These are phyloP conservation scores for Eristalinus sepulchralis DNA, from an alignment of 2,888 invertebrate genomes.

Conservation along the genomic window DNA sequence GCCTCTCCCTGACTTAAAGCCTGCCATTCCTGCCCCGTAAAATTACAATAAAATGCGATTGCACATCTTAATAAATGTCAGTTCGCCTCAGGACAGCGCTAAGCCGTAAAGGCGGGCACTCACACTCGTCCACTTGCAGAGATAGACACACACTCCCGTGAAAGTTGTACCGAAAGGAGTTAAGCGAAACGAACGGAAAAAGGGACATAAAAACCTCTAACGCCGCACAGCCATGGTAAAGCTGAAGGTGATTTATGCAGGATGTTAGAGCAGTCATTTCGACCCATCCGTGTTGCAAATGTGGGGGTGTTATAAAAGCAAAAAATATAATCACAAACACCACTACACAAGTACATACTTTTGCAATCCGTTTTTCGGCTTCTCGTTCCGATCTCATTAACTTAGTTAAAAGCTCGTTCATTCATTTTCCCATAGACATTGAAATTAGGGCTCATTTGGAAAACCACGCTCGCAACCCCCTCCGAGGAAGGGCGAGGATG, in stretches of 20 bases:
- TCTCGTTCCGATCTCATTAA: slow-evolving; percentile 70
- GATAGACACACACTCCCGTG: slow-evolving; percentile 5
- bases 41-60: slow-evolving; percentile 71
- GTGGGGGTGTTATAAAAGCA: neutral
- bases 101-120: slow-evolving; percentile 36
- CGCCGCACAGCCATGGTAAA: slow-evolving; percentile 59
- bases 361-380: slow-evolving; percentile 66
- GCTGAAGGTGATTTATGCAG: slow-evolving; percentile 70
- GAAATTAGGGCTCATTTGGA: slow-evolving; percentile 67
- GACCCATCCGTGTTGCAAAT: neutral
- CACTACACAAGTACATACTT: slow-evolving; percentile 57
- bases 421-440: slow-evolving; percentile 69
- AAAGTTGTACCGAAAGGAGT: slow-evolving; percentile 9
- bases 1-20: slow-evolving; percentile 58
- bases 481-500: neutral
- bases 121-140: neutral
- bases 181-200: slow-evolving; percentile 44
- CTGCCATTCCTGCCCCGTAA: slow-evolving; percentile 50
- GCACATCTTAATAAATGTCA: slow-evolving; percentile 71
- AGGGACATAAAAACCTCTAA: slow-evolving; percentile 50
- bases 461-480: slow-evolving; percentile 50
- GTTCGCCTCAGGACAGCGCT: slow-evolving; percentile 61
- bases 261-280: slow-evolving; percentile 48
- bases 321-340: slow-evolving; percentile 2
- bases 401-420: slow-evolving; percentile 69